These are phyloP conservation scores for Thalassarche chlororhynchos DNA, from an alignment of 2,113 vertebrate genomes.

Conservation along the genomic window DNA sequence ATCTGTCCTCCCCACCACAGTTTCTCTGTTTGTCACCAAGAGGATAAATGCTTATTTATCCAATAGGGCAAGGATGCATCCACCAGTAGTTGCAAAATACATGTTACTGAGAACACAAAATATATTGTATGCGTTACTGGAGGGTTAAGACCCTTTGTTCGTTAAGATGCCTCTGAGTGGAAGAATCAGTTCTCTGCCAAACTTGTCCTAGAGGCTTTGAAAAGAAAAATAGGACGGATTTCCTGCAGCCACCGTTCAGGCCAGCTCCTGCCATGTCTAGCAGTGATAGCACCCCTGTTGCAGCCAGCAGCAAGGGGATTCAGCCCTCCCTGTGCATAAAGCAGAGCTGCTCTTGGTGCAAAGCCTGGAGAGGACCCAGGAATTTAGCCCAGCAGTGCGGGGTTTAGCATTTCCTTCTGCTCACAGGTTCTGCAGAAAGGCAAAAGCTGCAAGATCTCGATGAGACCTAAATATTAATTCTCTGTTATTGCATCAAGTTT, in stretches of 20 bases:
- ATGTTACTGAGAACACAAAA: not conserved
- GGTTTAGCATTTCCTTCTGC: not conserved
- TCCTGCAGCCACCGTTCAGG: not conserved
- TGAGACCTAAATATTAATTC: slow-evolving; percentile 73
- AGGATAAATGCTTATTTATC: not conserved
- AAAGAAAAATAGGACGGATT: not conserved
- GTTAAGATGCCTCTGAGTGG: not conserved
- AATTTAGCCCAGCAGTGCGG: not conserved
- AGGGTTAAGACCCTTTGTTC: not conserved
- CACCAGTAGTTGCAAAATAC: not conserved
- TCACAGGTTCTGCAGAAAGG: not conserved
- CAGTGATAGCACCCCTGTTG: not conserved
- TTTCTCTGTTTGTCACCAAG: not conserved
- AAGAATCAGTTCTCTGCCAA: not conserved
- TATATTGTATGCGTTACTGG: not conserved
- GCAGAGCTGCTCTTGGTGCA: not conserved
- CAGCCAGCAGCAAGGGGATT: not conserved
- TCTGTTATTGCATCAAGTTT: slow-evolving; percentile 71
- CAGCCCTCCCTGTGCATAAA: not conserved
- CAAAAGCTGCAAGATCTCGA: slow-evolving; percentile 51
- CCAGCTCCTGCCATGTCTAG: not conserved
- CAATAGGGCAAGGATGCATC: not conserved
- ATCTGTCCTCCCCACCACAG: not conserved
- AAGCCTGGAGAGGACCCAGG: fast-evolving
- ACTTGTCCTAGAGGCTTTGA: not conserved